Base-by-base conservation (phyloP, 2,888 invertebrate genomes). In the Leptopilina myrica region DNA sequence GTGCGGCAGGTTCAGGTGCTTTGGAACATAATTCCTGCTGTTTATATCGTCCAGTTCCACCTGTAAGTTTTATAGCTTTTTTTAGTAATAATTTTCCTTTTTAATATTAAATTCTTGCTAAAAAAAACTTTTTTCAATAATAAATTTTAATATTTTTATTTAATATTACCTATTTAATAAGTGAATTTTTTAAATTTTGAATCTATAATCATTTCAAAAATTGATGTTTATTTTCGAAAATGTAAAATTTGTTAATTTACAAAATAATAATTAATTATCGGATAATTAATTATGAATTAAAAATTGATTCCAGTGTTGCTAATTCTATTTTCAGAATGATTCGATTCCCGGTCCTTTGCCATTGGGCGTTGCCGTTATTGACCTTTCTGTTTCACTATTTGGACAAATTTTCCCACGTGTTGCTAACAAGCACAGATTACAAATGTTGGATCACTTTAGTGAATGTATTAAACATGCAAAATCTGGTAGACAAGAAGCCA, bases 371-470 rank as follows among this genome's bases (percentile, higher is more conserved):
- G 97, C 98, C 11, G 98, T 99, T 26, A 98, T 99, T 84, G 99
- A 99, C 92, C 95, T 97, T 88, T 97, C 99, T 0, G 98, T 99
- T 0, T 93, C 95, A 15, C 93, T 99, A 3, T 99, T 98, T 92
- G 99, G 99, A 33, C 95, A 96, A 86, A 96, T 99, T 82, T 99
- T 99, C 92, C 97, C 98, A 0, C 94, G 97, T 81, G 98, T 99
- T 14, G 97, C 98, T 46, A 96, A 97, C 88, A 99, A 99, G 90
- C 99, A 99, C 92, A 95, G 98, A 88, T 94, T 98, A 78, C 99
- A 99, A 93, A 98, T 99, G 96, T 93, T 99, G 76, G 98, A 98
- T 85, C 99, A 99, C 90, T 99, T 99, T 90, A 95, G 95, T 33
- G 99, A 99, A 90, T 98, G 98, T 90, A 97, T 99, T 86, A 95